Conservation (phyloP, 2,113 vertebrate genomes). For the Gasterosteus nipponicus region DNA sequence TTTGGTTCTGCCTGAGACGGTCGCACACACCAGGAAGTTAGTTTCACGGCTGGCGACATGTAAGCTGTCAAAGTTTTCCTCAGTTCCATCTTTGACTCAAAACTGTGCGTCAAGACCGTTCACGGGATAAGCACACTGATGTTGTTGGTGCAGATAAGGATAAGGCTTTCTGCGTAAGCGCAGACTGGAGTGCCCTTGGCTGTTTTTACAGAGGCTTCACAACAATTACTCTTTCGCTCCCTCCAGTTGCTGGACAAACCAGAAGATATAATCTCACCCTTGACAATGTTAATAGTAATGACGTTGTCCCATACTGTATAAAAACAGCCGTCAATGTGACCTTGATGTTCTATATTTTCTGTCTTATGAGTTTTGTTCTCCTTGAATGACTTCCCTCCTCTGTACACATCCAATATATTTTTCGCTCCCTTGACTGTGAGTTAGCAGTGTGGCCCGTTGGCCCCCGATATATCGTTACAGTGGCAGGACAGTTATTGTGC, state of each 20-base stretch:
- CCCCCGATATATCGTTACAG: slow-evolving; percentile 77
- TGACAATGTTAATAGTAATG: slow-evolving; percentile 38
- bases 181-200: slow-evolving; percentile 43
- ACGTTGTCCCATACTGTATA: slow-evolving; percentile 3
- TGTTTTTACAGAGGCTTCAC: slow-evolving; percentile 41
- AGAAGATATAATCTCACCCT: slow-evolving; percentile 23
- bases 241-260: slow-evolving; percentile 38
- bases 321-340: slow-evolving; percentile 41
- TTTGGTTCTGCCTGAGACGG: slow-evolving; percentile 63
- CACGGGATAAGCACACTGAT: slow-evolving; percentile 59
- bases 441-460: slow-evolving; percentile 67
- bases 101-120: slow-evolving; percentile 58
- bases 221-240: slow-evolving; percentile 47
- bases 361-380: slow-evolving; percentile 64
- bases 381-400: slow-evolving; percentile 69
- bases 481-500: slow-evolving; percentile 77
- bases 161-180: slow-evolving; percentile 42
- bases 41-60: slow-evolving; percentile 61
- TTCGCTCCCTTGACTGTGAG: slow-evolving; percentile 45
- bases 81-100: slow-evolving; percentile 61
- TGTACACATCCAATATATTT: slow-evolving; percentile 48
- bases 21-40: slow-evolving; percentile 58
- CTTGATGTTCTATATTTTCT: slow-evolving; percentile 38
- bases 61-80: slow-evolving; percentile 70
- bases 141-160: slow-evolving; percentile 61